phyloP scores from a whole-genome alignment of 2,888 invertebrate genomes.

The Caenorhabditis virilis region DNA sequence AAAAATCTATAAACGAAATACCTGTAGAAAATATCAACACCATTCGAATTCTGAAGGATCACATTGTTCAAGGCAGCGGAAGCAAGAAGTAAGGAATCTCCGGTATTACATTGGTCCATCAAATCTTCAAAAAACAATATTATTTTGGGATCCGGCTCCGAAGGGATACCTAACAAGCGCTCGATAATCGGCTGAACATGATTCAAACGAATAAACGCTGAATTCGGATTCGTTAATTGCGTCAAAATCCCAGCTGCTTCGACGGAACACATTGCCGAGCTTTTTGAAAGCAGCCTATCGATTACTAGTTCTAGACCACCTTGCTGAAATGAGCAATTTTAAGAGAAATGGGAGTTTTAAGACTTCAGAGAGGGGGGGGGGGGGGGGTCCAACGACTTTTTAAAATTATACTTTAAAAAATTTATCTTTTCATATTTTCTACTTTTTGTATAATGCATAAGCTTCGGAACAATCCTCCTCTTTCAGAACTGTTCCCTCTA shows the following conservation, averaged over 20 bases:
- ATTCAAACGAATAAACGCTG: conserved; percentile 53
- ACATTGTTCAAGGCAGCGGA: conserved; percentile 64
- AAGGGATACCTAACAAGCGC: conserved; percentile 40
- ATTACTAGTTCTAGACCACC: conserved; percentile 56
- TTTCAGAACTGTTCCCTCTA: too few relatives aligned
- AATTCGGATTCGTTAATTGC: conserved; percentile 64
- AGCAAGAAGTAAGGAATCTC: conserved; percentile 60
- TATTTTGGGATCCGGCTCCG: background rate
- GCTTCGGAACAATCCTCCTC: too few relatives aligned
- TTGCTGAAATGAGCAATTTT: too few relatives aligned
- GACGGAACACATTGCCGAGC: conserved; percentile 48
- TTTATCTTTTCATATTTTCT: too few relatives aligned
- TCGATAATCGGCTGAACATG: conserved; percentile 50
- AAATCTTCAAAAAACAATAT: conserved; percentile 38
- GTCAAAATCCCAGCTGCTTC: conserved; percentile 66
- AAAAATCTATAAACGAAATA: conserved; percentile 5
- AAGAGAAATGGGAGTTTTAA: too few relatives aligned
- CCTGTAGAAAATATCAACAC: conserved; percentile 45
- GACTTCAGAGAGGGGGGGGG: too few relatives aligned
- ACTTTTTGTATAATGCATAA: too few relatives aligned
- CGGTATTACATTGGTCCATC: conserved; percentile 52
- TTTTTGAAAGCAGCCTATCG: conserved; percentile 41
- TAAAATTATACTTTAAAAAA: too few relatives aligned
- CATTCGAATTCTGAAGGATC: conserved; percentile 40
- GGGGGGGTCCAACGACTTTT: too few relatives aligned